Evolutionary conservation across 2,113 vertebrate genomes (phyloP).

Genomic region (Callocephalon fimbriatum): DNA sequence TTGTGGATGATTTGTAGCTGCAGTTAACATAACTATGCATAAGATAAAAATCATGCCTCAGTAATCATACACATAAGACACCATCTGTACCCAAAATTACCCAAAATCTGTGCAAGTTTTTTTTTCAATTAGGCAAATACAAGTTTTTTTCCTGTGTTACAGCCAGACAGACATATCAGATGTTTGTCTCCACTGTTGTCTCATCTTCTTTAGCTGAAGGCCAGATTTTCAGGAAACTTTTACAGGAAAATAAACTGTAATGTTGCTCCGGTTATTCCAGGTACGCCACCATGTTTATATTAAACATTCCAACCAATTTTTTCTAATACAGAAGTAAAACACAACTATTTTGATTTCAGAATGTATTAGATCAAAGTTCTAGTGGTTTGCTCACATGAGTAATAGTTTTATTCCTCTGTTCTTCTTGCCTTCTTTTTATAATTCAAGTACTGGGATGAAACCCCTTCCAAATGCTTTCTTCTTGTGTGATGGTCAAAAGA

Average conservation of each 20-base stretch:
- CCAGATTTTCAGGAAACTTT: background rate
- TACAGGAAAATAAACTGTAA: background rate
- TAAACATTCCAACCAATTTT: background rate
- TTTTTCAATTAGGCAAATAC: background rate
- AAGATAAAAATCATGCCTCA: background rate
- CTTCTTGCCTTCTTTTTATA: background rate
- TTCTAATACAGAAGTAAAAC: background rate
- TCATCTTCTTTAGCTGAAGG: background rate
- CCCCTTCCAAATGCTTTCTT: background rate
- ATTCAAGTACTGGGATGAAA: background rate
- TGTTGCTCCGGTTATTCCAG: background rate
- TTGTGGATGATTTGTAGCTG: background rate
- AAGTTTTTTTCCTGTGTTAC: background rate
- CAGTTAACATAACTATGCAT: background rate
- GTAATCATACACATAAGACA: background rate
- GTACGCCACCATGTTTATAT: background rate
- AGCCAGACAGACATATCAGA: background rate
- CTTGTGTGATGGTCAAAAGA: background rate
- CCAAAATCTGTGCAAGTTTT: background rate
- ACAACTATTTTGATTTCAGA: background rate
- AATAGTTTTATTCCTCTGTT: background rate
- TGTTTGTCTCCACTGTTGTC: background rate
- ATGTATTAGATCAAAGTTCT: background rate
- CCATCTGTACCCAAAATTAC: background rate
- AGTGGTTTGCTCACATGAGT: background rate